Conservation (phyloP, 2,797 vertebrate genomes). For the Halcyon smyrnensis region DNA sequence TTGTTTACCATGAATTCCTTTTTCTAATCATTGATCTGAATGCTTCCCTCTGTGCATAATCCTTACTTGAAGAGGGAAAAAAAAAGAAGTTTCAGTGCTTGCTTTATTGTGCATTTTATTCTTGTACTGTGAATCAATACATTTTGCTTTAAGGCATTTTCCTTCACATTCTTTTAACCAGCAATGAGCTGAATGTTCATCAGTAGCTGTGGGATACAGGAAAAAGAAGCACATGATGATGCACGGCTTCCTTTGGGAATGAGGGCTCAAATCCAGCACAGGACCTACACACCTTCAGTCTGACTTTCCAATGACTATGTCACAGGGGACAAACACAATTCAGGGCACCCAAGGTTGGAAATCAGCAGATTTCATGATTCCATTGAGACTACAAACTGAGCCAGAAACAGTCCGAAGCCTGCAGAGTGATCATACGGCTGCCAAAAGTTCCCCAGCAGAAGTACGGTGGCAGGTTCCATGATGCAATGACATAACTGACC, state of each 20-base stretch:
- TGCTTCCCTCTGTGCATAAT: neutral
- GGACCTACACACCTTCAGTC: neutral
- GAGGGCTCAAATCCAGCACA: neutral
- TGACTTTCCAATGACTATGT: neutral
- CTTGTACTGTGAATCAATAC: neutral
- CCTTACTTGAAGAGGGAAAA: neutral
- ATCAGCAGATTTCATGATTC: neutral
- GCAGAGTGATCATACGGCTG: neutral
- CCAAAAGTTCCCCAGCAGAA: neutral
- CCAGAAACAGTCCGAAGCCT: neutral
- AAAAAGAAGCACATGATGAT: neutral
- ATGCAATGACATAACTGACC: neutral
- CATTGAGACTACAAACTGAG: neutral
- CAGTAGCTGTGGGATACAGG: neutral
- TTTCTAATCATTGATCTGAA: neutral
- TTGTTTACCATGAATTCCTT: neutral
- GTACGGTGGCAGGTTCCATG: accelerated
- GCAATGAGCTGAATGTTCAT: neutral
- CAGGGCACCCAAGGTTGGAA: neutral
- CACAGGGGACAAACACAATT: neutral
- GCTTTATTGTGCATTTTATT: neutral
- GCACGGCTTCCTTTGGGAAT: neutral
- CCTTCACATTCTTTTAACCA: neutral
- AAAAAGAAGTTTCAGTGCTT: neutral
- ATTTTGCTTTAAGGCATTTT: neutral